Evolutionary conservation across 2,888 invertebrate genomes (phyloP).

Genomic region (Pachliopta kotzebuea): DNA sequence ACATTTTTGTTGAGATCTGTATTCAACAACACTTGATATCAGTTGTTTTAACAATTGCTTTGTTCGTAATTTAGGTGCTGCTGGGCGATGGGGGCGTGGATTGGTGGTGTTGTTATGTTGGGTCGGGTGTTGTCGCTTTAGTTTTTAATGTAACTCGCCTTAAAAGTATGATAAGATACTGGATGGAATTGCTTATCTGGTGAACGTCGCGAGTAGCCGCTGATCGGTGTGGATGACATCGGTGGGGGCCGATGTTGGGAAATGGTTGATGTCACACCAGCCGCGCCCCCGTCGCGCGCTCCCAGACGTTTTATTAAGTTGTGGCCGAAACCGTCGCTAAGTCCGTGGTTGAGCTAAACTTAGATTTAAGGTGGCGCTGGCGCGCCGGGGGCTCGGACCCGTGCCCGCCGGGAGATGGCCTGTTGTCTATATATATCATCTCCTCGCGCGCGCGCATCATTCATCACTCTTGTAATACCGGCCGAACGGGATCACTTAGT

Average conservation of each 20-base stretch:
- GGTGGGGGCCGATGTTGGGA: not conserved
- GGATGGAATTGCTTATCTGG: not conserved
- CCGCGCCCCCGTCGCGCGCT: not conserved
- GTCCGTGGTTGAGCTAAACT: conserved; percentile 59
- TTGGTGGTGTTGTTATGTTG: not conserved
- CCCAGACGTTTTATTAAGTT: conserved; percentile 42
- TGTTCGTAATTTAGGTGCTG: conserved; percentile 21
- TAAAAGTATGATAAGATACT: not conserved
- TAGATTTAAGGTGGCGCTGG: conserved; percentile 47
- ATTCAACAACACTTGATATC: conserved; percentile 11
- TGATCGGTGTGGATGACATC: not conserved
- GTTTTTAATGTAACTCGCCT: not conserved
- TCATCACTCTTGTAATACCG: not conserved
- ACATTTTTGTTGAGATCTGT: not conserved
- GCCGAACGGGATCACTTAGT: conserved; percentile 33
- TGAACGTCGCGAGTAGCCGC: too few relatives aligned
- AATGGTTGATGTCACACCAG: not conserved
- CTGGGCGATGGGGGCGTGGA: not conserved
- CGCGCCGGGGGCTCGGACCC: conserved; percentile 47
- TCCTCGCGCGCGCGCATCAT: conserved; percentile 41
- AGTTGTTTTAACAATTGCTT: conserved; percentile 13
- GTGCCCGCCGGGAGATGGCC: conserved; percentile 41
- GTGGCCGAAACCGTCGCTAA: conserved; percentile 69
- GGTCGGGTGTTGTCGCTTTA: conserved; percentile 1
- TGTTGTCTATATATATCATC: conserved; percentile 45